A percentile compares a stretch with the other conserved stretches of the same genome.
Evolutionary conservation across 2,113 vertebrate genomes (phyloP).

Genomic region (Ictalurus furcatus): DNA sequence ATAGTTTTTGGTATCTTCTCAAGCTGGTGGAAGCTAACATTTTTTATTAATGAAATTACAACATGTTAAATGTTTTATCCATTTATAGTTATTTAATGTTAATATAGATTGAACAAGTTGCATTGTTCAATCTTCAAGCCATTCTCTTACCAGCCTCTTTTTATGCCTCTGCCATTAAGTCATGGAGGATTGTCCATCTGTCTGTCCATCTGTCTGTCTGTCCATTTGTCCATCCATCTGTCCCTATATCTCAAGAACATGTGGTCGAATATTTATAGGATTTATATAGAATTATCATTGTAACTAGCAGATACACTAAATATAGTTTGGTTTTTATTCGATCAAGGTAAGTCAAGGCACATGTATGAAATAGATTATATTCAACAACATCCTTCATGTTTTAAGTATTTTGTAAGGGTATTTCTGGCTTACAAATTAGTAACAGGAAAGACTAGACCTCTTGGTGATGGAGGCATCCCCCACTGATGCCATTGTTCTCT

Average conservation of each 20-base stretch:
- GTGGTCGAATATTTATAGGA: not conserved
- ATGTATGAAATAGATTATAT: not conserved
- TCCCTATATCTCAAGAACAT: not conserved
- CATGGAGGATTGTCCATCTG: not conserved
- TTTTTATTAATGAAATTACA: not conserved
- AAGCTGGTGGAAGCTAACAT: not conserved
- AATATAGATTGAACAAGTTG: not conserved
- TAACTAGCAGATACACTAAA: not conserved
- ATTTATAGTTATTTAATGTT: not conserved
- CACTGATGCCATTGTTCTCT: not conserved
- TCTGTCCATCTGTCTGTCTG: not conserved
- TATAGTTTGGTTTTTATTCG: not conserved
- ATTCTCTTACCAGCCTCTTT: not conserved
- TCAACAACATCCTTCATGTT: not conserved
- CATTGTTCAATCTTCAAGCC: too few species aligned
- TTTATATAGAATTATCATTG: not conserved
- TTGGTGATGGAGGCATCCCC: not conserved
- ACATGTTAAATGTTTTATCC: not conserved
- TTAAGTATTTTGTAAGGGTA: not conserved
- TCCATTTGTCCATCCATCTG: not conserved
- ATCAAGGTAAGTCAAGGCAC: not conserved
- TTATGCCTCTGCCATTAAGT: not conserved
- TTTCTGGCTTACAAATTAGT: not conserved
- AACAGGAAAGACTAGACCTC: not conserved
- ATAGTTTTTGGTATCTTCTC: not conserved